phyloP scores from a whole-genome alignment of 2,113 vertebrate species.

The Thomomys bottae region DNA sequence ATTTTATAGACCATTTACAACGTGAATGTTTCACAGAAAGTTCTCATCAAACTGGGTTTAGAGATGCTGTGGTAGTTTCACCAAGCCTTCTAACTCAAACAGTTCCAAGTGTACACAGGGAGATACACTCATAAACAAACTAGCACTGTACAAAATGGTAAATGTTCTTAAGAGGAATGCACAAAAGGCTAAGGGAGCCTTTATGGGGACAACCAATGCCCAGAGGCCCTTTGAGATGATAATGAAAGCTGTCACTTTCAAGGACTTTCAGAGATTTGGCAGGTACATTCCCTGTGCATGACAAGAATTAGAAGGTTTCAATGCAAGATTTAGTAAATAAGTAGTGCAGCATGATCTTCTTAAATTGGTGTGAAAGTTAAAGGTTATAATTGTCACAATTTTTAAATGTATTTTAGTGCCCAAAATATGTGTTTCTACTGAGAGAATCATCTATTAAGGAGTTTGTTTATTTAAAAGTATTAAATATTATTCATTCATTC shows the following conservation, averaged over 20 bases:
- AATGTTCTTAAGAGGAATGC: too few species aligned
- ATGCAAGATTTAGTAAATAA: not conserved
- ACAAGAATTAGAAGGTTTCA: not conserved
- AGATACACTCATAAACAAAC: slow-evolving; percentile 1
- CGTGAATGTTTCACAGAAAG: slow-evolving; percentile 19
- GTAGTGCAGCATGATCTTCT: not conserved
- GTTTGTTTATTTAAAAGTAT: not conserved
- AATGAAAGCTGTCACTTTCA: not conserved
- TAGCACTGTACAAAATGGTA: not conserved
- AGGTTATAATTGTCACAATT: not conserved
- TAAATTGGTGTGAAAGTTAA: not conserved
- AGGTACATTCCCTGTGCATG: not conserved
- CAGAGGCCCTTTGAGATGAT: not conserved
- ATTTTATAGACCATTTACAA: slow-evolving; percentile 21
- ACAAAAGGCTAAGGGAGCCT: not conserved
- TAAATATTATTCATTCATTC: not conserved
- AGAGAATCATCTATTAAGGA: not conserved
- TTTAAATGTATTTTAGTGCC: not conserved
- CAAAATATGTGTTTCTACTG: not conserved
- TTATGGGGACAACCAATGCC: not conserved
- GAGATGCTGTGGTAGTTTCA: not conserved
- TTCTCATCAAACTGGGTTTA: not conserved
- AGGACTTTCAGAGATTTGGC: not conserved
- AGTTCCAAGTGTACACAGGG: not conserved
- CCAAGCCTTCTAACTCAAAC: not conserved